Evolutionary conservation across 2,888 invertebrate genomes (phyloP).

Genomic region (Glomeris marginata): DNA sequence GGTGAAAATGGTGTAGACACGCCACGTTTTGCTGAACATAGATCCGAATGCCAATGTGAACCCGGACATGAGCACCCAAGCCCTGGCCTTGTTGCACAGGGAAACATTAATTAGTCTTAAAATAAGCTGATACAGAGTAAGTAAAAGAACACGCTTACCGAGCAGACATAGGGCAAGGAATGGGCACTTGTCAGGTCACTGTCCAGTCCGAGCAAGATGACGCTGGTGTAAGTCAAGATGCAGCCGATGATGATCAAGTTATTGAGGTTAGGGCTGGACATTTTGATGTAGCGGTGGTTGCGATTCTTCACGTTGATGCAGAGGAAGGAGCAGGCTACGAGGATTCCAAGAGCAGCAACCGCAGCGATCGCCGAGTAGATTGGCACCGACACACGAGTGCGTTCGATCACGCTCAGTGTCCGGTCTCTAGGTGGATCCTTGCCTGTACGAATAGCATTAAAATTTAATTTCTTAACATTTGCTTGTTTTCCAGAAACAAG

Average conservation of each 20-base stretch:
- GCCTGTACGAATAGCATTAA: no score
- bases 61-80: slow-evolving; percentile 93
- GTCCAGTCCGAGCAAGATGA: slow-evolving; percentile 89
- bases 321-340: slow-evolving; percentile 78
- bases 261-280: slow-evolving; percentile 97
- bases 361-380: slow-evolving; percentile 77
- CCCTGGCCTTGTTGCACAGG: slow-evolving; percentile 36
- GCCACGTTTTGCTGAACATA: slow-evolving; percentile 99
- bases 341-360: slow-evolving; percentile 75
- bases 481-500: no score
- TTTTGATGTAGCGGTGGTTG: slow-evolving; percentile 97
- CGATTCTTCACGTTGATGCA: slow-evolving; percentile 89
- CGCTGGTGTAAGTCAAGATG: slow-evolving; percentile 89
- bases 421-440: slow-evolving; percentile 83
- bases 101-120: background rate
- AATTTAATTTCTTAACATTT: no score
- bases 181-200: slow-evolving; percentile 69
- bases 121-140: background rate
- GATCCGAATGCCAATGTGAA: slow-evolving; percentile 97
- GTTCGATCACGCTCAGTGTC: slow-evolving; percentile 68
- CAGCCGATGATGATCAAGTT: slow-evolving; percentile 97
- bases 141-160: slow-evolving; percentile 39
- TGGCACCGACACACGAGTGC: slow-evolving; percentile 80
- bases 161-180: slow-evolving; percentile 88
- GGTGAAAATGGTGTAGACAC: slow-evolving; percentile 97